Percentiles rank a stretch among this genome's conserved stretches.
Conservation (phyloP, 2,113 vertebrate species). For the Hipposideros armiger region DNA sequence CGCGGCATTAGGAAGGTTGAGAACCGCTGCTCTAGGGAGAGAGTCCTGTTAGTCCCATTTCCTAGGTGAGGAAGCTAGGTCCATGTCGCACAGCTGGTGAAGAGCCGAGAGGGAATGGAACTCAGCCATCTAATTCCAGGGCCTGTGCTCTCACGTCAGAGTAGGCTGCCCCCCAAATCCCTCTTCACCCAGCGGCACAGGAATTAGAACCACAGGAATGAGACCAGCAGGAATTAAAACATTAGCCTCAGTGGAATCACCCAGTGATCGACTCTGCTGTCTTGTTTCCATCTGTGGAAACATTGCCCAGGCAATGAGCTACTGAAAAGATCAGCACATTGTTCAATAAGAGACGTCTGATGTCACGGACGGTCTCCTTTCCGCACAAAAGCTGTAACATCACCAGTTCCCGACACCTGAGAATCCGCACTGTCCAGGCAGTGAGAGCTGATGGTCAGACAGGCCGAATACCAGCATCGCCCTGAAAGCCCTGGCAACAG, state of each 20-base stretch:
- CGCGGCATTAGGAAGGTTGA: no score
- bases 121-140: not conserved
- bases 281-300: not conserved
- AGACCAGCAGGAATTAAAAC: not conserved
- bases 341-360: accelerated
- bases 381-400: no score
- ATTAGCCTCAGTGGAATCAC: not conserved
- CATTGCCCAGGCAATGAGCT: accelerated
- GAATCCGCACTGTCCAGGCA: accelerated
- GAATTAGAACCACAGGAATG: accelerated
- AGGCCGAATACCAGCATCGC: no score
- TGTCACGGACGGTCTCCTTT: accelerated
- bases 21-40: not conserved
- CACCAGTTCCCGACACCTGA: accelerated
- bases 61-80: not conserved
- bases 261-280: not conserved
- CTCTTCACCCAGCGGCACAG: not conserved
- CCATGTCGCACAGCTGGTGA: not conserved
- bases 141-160: not conserved
- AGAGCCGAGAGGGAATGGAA: not conserved
- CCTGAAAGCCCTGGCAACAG: not conserved
- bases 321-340: not conserved
- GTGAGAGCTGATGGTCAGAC: not conserved
- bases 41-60: not conserved
- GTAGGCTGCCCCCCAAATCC: not conserved